A percentile compares a stretch with the other conserved stretches of the same genome.
These are phyloP conservation scores for Lagenorhynchus albirostris DNA, from an alignment of 2,113 vertebrate species.

Conservation along the genomic window DNA sequence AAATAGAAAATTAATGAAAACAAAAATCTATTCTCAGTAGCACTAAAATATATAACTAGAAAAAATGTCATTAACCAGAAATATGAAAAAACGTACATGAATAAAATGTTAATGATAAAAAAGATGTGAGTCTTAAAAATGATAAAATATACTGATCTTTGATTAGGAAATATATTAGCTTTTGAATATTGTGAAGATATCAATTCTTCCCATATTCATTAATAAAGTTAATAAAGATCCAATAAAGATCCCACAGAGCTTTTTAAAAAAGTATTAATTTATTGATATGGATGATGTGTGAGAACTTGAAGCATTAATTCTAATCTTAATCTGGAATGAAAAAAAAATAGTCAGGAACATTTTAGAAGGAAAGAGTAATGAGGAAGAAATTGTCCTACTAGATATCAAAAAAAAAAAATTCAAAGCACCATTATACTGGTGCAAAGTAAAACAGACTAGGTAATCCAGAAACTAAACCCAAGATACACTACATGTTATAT, in stretches of 20 bases:
- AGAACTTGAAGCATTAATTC: background rate
- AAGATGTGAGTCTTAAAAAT: background rate
- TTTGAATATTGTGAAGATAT: background rate
- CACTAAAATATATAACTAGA: conserved; percentile 3
- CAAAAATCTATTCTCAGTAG: conserved; percentile 9
- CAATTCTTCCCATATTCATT: background rate
- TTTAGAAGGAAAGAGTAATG: background rate
- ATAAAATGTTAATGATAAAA: conserved; percentile 44
- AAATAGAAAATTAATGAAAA: conserved; percentile 13
- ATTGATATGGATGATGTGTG: background rate
- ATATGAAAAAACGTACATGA: background rate
- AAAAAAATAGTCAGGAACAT: background rate
- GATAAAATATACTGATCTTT: conserved; percentile 2
- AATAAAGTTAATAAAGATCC: background rate
- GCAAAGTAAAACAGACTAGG: background rate
- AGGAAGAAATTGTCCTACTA: background rate
- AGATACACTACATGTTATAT: background rate
- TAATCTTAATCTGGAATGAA: background rate
- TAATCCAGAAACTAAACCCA: background rate
- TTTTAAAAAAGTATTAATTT: background rate
- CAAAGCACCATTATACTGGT: background rate
- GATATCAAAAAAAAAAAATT: background rate
- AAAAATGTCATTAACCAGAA: conserved; percentile 30
- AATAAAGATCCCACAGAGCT: background rate
- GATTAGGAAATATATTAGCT: background rate